phyloP scores from a whole-genome alignment of 2,888 invertebrate genomes.

The Geophilus truncorum region DNA sequence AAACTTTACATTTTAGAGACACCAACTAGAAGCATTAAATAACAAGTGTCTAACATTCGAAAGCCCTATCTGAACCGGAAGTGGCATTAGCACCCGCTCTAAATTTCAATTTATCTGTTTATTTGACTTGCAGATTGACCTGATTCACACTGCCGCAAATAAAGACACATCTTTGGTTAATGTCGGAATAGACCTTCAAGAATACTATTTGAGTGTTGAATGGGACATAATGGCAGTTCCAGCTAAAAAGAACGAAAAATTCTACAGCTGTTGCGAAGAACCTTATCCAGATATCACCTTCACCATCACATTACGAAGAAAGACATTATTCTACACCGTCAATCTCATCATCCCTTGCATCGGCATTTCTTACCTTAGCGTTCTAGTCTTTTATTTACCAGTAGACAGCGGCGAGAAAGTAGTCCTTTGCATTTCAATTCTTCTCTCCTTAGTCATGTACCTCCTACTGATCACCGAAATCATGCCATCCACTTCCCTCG shows the following conservation, averaged over 20 bases:
- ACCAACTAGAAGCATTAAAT: no score
- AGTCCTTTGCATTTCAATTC: slow-evolving; percentile 88
- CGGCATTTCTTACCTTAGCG: slow-evolving; percentile 92
- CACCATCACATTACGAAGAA: slow-evolving; percentile 87
- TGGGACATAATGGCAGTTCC: slow-evolving; percentile 95
- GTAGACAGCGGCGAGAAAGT: slow-evolving; percentile 96
- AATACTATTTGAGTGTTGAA: slow-evolving; percentile 94
- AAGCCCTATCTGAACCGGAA: no score
- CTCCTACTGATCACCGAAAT: slow-evolving; percentile 88
- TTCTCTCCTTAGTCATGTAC: slow-evolving; percentile 89
- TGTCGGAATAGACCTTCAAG: slow-evolving; percentile 84
- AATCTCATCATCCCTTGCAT: slow-evolving; percentile 96
- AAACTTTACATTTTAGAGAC: no score
- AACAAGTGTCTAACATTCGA: no score
- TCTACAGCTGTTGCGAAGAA: slow-evolving; percentile 94
- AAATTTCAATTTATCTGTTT: background rate
- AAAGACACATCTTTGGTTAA: slow-evolving; percentile 70
- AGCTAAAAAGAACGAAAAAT: slow-evolving; percentile 82
- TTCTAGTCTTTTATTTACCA: slow-evolving; percentile 94
- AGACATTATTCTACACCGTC: slow-evolving; percentile 95
- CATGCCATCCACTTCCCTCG: slow-evolving; percentile 88
- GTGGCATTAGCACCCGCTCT: no score
- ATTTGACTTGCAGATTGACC: slow-evolving; percentile 65
- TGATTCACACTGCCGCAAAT: slow-evolving; percentile 79
- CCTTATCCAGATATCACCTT: slow-evolving; percentile 97